Percentiles rank a stretch among this genome's conserved stretches.
These are phyloP conservation scores for Nautilus pompilius DNA, from an alignment of 1,140 invertebrate species.

Conservation along the genomic window DNA sequence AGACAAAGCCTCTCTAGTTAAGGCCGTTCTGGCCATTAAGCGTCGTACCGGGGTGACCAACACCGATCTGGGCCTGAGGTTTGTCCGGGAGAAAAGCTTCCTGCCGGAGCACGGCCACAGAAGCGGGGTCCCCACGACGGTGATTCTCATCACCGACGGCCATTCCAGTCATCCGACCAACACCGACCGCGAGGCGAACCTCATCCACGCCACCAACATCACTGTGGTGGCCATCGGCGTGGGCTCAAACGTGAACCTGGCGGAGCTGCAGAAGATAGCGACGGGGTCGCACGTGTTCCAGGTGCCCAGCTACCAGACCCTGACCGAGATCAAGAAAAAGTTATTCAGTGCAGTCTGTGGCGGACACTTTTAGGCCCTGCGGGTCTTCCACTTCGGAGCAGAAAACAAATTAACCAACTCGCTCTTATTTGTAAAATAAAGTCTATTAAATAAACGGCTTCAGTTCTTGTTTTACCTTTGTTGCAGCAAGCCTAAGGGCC, in stretches of 20 bases:
- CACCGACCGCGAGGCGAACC: neutral
- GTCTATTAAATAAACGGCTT: too few species aligned
- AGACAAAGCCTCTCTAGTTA: neutral
- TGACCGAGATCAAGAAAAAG: too few species aligned
- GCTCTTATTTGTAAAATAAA: too few species aligned
- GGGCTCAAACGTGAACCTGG: constrained; percentile 9
- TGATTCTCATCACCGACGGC: constrained; percentile 17
- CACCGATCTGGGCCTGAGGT: constrained; percentile 11
- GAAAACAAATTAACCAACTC: too few species aligned
- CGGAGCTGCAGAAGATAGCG: constrained; percentile 1
- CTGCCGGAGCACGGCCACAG: constrained; percentile 7
- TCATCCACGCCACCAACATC: constrained; percentile 1
- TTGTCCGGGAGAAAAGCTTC: constrained; percentile 15
- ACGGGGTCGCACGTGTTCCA: too few species aligned
- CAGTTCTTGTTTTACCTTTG: too few species aligned
- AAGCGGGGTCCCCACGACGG: constrained; percentile 4
- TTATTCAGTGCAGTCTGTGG: too few species aligned
- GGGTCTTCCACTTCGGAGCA: too few species aligned
- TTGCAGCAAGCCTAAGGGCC: too few species aligned
- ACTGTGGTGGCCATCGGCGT: constrained; percentile 11
- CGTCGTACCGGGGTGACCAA: constrained; percentile 10
- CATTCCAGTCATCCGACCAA: neutral
- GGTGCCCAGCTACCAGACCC: too few species aligned
- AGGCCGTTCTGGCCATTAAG: constrained; percentile 3
- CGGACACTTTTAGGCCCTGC: too few species aligned